Evolutionary conservation across 2,888 invertebrate genomes (phyloP).

Genomic region (Pristionchus exspectatus): DNA sequence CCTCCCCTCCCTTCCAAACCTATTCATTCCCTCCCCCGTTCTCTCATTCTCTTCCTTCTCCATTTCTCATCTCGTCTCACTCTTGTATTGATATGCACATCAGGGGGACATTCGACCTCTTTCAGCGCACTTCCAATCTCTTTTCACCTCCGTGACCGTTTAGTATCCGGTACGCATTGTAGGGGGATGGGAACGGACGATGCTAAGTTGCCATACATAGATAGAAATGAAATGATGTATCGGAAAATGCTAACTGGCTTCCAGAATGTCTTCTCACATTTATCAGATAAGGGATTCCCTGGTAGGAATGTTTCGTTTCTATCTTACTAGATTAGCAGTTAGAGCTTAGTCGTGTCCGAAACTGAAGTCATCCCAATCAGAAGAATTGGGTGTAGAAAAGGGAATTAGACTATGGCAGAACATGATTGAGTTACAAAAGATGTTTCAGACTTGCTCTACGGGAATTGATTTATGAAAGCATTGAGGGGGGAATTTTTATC

Average conservation of each 20-base stretch:
- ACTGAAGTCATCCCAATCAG: slow-evolving; percentile 1
- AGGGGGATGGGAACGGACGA: background rate
- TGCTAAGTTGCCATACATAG: background rate
- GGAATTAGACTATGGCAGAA: background rate
- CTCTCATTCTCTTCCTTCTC: slow-evolving; percentile 25
- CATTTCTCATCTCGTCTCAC: slow-evolving; percentile 35
- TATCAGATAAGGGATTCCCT: slow-evolving; percentile 8
- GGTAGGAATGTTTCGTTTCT: background rate
- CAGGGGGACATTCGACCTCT: slow-evolving; percentile 45
- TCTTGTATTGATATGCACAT: slow-evolving; percentile 45
- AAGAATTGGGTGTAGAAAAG: slow-evolving; percentile 31
- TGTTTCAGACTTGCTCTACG: slow-evolving; percentile 1
- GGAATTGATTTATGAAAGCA: background rate
- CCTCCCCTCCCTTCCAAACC: slow-evolving; percentile 1
- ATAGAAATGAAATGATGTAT: background rate
- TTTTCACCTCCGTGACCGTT: slow-evolving; percentile 32
- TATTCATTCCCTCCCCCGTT: slow-evolving; percentile 44
- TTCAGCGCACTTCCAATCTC: slow-evolving; percentile 20
- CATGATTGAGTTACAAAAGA: slow-evolving; percentile 11
- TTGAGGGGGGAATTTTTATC: background rate
- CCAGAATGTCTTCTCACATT: background rate
- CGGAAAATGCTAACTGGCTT: background rate
- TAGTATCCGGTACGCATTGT: slow-evolving; percentile 22
- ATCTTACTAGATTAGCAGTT: slow-evolving; percentile 12
- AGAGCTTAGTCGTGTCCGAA: background rate